Conservation (phyloP, 1,140 invertebrate species). For the Euwallacea similis region DNA sequence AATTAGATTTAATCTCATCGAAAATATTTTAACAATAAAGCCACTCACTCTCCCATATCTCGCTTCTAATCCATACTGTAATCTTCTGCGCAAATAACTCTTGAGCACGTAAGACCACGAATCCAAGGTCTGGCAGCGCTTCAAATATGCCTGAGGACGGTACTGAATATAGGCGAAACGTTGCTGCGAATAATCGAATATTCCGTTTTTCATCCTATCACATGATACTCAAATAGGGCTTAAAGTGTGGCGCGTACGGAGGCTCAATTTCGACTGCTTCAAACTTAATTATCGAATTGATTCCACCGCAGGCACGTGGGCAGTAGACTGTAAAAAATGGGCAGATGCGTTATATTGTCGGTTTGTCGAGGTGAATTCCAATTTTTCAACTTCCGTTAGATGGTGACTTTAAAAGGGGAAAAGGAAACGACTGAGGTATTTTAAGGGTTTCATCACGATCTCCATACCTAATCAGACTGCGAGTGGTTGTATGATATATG, state of each 20-base stretch:
- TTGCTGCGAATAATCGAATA: constrained; percentile 5
- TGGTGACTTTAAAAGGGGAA: neutral
- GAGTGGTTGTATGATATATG: too few species aligned
- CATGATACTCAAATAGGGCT: neutral
- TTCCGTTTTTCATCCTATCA: neutral
- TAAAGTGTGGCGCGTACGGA: neutral
- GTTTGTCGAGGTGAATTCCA: constrained; percentile 1
- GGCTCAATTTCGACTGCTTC: constrained; percentile 24
- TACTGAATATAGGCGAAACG: constrained; percentile 22
- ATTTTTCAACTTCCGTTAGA: constrained; percentile 1
- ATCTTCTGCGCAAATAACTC: constrained; percentile 39
- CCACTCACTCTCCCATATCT: constrained; percentile 18
- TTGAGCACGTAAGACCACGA: constrained; percentile 46
- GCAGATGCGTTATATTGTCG: constrained; percentile 18
- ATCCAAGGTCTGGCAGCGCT: constrained; percentile 41
- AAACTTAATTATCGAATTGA: constrained; percentile 25
- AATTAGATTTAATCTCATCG: neutral
- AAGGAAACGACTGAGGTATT: too few species aligned
- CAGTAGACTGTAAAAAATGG: constrained; percentile 41
- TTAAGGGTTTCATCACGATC: too few species aligned
- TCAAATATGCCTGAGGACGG: constrained; percentile 44
- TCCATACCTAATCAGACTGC: too few species aligned
- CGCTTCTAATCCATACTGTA: constrained; percentile 19
- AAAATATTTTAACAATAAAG: neutral
- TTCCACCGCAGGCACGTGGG: constrained; percentile 27